Percentiles rank a stretch among this genome's conserved stretches.
These are phyloP conservation scores for Venustoraphidia nigricollis DNA, from an alignment of 2,888 invertebrate genomes.

Conservation along the genomic window DNA sequence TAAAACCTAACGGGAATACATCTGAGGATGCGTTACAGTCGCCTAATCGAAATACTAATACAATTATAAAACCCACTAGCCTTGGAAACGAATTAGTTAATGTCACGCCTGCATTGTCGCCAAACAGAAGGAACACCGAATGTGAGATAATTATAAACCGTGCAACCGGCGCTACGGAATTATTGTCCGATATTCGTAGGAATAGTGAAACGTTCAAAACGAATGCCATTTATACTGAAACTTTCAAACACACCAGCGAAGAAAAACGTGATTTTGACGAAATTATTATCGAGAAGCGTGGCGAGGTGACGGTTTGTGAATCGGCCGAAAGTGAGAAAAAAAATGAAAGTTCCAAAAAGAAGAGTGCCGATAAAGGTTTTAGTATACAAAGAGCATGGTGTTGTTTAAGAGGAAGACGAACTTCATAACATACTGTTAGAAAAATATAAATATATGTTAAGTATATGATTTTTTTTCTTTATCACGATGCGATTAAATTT, in stretches of 20 bases:
- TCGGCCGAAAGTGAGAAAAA: conserved; percentile 8
- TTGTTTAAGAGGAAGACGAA: conserved; percentile 29
- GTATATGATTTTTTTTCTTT: no score
- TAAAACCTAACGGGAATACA: no score
- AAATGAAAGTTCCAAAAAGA: conserved; percentile 20
- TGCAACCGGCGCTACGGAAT: no score
- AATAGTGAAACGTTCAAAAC: no score
- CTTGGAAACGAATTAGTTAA: no score
- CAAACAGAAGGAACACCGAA: conserved; percentile 2
- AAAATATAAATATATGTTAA: neutral
- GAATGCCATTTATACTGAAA: no score
- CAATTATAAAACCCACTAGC: no score
- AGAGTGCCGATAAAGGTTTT: conserved; percentile 24
- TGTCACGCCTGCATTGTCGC: neutral
- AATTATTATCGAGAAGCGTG: conserved; percentile 9
- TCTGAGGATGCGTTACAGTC: no score
- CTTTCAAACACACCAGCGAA: neutral
- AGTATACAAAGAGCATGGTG: conserved; percentile 36
- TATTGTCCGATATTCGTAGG: no score
- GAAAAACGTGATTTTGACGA: conserved; percentile 7
- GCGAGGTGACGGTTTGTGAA: conserved; percentile 1
- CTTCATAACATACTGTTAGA: conserved; percentile 19
- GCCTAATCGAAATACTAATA: no score
- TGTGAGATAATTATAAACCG: conserved; percentile 3
- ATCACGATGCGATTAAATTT: no score